Conservation (phyloP, 2,888 invertebrate species). For the Tribolium freemani region DNA sequence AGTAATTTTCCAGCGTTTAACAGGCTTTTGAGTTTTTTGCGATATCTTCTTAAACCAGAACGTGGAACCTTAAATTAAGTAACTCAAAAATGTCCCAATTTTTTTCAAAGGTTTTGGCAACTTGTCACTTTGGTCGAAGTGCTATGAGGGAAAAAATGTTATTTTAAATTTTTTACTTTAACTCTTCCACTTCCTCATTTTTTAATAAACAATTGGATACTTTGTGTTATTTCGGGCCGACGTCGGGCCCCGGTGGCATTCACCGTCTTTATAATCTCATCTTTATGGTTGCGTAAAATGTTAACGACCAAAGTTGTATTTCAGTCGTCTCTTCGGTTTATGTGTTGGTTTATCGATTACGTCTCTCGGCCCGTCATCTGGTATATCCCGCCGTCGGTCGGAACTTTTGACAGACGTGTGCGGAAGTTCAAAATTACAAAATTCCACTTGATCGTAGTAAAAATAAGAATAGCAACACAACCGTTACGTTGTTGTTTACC, state of each 20-base stretch:
- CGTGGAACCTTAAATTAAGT: too few relatives aligned
- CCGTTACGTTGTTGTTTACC: slow-evolving; percentile 24
- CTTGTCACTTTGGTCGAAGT: too few relatives aligned
- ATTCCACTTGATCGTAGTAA: background rate
- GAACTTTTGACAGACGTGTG: too few relatives aligned
- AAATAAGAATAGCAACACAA: background rate
- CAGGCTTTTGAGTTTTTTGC: too few relatives aligned
- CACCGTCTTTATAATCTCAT: slow-evolving; percentile 2
- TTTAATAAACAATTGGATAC: too few relatives aligned
- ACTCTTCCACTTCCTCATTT: too few relatives aligned
- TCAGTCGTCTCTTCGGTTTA: slow-evolving; percentile 44
- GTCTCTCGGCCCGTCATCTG: slow-evolving; percentile 35
- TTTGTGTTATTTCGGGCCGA: background rate
- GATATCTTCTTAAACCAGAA: too few relatives aligned
- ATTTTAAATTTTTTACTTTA: too few relatives aligned
- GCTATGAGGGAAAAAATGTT: too few relatives aligned
- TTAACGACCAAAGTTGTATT: slow-evolving; percentile 47
- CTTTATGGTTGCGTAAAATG: slow-evolving; percentile 44
- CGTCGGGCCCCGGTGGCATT: background rate
- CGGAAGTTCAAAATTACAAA: background rate
- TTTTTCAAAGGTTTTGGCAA: too few relatives aligned
- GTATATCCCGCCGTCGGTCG: slow-evolving; percentile 6
- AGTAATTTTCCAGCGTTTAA: too few relatives aligned
- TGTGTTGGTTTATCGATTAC: slow-evolving; percentile 44
- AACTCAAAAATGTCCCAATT: too few relatives aligned